Evolutionary conservation across 2,888 invertebrate genomes (phyloP).

Genomic region (Therioaphis trifolii): DNA sequence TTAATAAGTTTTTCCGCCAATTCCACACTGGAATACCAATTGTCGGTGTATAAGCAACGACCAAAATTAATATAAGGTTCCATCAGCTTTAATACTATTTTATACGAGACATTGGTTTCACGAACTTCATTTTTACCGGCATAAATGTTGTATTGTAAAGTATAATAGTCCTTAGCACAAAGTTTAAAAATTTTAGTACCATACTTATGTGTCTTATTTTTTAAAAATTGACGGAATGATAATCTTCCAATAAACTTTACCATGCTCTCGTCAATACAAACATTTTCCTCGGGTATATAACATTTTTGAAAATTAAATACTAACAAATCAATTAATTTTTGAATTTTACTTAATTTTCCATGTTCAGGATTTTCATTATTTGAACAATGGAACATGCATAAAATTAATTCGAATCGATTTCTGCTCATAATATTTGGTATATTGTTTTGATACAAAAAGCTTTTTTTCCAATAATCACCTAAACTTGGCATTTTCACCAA

Average conservation of each 20-base stretch:
- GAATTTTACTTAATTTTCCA: not conserved
- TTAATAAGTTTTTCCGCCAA: not conserved
- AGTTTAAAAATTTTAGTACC: conserved; percentile 36
- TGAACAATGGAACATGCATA: no score
- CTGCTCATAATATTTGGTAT: no score
- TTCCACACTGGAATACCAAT: no score
- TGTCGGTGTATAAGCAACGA: no score
- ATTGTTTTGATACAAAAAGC: no score
- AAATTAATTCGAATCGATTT: no score
- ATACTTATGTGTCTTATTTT: conserved; percentile 39
- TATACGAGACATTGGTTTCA: conserved; percentile 6
- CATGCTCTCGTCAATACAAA: conserved; percentile 38
- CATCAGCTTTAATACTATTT: conserved; percentile 29
- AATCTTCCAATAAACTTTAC: conserved; percentile 22
- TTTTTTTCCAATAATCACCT: no score
- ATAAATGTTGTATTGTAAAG: conserved; percentile 37
- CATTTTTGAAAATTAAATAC: conserved; percentile 15
- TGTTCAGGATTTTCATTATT: no score
- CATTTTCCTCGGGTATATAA: conserved; percentile 16
- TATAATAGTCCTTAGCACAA: conserved; percentile 37
- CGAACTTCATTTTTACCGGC: conserved; percentile 28
- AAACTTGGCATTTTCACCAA: no score
- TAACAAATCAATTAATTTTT: conserved; percentile 6
- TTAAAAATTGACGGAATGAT: conserved; percentile 31
- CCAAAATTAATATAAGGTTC: conserved; percentile 38